Evolutionary conservation across 2,797 vertebrate genomes (phyloP).

Genomic region (Thalassophryne amazonica): DNA sequence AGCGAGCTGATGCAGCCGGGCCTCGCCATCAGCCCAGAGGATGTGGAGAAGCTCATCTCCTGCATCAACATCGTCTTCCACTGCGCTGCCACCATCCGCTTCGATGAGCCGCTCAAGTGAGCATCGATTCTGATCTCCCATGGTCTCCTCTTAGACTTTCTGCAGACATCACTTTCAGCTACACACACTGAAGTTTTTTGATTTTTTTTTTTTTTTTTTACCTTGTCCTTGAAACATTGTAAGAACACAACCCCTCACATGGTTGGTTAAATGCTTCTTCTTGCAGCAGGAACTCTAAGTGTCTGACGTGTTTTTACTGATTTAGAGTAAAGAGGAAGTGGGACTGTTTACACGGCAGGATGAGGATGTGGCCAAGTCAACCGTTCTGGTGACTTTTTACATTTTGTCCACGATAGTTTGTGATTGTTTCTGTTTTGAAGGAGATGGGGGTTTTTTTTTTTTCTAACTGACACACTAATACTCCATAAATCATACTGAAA

Average conservation of each 20-base stretch:
- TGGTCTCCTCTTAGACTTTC: no score
- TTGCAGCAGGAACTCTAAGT: not conserved
- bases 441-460: no score
- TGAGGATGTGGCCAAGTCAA: slow-evolving; percentile 22
- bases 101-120: slow-evolving; percentile 96
- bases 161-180: no score
- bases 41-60: slow-evolving; percentile 81
- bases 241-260: not conserved
- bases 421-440: no score
- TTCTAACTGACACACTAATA: no score
- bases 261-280: not conserved
- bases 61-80: slow-evolving; percentile 92
- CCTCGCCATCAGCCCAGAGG: slow-evolving; percentile 86
- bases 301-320: not conserved
- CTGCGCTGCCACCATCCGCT: slow-evolving; percentile 96
- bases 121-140: slow-evolving; percentile 49
- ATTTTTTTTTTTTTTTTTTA: no score
- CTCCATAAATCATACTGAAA: no score
- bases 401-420: no score
- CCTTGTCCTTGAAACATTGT: no score
- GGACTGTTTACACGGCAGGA: not conserved
- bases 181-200: no score
- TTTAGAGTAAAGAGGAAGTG: slow-evolving; percentile 9
- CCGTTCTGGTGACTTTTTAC: no score
- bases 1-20: slow-evolving; percentile 90